phyloP scores from a whole-genome alignment of 2,888 invertebrate species.

The Amiota mariae region DNA sequence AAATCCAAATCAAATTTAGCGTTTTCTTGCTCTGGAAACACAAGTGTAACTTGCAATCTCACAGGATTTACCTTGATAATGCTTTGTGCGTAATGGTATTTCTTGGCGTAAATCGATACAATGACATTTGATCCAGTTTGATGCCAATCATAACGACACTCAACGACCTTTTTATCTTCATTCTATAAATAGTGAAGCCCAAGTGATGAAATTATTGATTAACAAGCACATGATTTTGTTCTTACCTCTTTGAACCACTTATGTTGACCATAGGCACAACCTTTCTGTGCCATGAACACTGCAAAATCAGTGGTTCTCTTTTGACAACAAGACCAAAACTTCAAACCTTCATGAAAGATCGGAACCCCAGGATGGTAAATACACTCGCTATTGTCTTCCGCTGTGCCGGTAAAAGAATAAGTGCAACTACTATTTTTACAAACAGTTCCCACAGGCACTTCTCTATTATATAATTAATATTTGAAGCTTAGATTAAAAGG shows the following conservation, averaged over 20 bases:
- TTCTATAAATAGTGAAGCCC: conserved; percentile 74
- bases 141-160: conserved; percentile 95
- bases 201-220: not conserved
- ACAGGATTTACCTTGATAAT: conserved; percentile 88
- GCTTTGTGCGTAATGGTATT: conserved; percentile 86
- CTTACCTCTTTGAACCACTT: conserved; percentile 83
- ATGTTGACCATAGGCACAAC: conserved; percentile 90
- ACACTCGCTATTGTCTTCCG: conserved; percentile 80
- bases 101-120: conserved; percentile 92
- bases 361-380: conserved; percentile 90
- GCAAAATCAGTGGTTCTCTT: conserved; percentile 95
- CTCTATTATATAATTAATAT: conserved; percentile 51
- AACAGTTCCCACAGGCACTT: conserved; percentile 81
- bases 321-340: conserved; percentile 98
- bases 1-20: conserved; percentile 83
- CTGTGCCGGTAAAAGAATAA: conserved; percentile 80
- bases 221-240: not conserved
- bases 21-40: conserved; percentile 84
- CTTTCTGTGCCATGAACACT: conserved; percentile 91
- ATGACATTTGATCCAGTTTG: conserved; percentile 90
- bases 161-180: conserved; percentile 75
- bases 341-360: conserved; percentile 96
- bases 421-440: conserved; percentile 92
- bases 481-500: conserved; percentile 6
- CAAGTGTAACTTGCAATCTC: conserved; percentile 81